These are phyloP conservation scores for Musca vetustissima DNA, from an alignment of 1,140 invertebrate genomes.

Conservation along the genomic window DNA sequence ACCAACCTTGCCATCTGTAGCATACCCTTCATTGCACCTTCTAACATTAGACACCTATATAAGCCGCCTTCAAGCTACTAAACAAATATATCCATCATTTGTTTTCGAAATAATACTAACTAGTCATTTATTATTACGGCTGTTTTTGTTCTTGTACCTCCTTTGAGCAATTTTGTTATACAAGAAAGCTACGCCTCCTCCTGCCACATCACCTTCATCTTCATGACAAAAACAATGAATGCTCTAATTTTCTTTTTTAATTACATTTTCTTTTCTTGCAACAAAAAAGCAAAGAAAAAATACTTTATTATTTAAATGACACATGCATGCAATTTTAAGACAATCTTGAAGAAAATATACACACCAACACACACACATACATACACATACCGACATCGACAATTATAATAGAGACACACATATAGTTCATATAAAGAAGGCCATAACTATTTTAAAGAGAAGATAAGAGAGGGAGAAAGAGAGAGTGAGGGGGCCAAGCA, in stretches of 20 bases:
- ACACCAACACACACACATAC: not conserved
- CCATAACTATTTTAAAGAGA: not conserved
- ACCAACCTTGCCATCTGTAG: no score
- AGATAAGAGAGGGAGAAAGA: not conserved
- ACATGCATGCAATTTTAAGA: slow-evolving; percentile 20
- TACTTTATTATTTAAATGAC: slow-evolving; percentile 24
- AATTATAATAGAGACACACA: not conserved
- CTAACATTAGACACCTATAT: no score
- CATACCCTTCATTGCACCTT: no score
- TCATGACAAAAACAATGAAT: not conserved
- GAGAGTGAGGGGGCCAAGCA: not conserved
- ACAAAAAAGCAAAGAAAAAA: no score
- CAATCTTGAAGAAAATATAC: not conserved
- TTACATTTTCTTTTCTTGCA: slow-evolving; percentile 10
- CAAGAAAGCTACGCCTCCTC: not conserved
- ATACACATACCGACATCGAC: not conserved
- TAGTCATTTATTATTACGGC: slow-evolving; percentile 21
- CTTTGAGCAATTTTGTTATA: not conserved
- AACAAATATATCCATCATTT: no score
- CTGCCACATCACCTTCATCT: no score
- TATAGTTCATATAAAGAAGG: not conserved
- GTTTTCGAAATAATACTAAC: not conserved
- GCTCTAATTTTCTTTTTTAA: slow-evolving; percentile 18
- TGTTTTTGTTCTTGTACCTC: not conserved
- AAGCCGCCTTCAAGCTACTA: no score